phyloP scores from a whole-genome alignment of 2,797 vertebrate species.

The Fundulus diaphanus region DNA sequence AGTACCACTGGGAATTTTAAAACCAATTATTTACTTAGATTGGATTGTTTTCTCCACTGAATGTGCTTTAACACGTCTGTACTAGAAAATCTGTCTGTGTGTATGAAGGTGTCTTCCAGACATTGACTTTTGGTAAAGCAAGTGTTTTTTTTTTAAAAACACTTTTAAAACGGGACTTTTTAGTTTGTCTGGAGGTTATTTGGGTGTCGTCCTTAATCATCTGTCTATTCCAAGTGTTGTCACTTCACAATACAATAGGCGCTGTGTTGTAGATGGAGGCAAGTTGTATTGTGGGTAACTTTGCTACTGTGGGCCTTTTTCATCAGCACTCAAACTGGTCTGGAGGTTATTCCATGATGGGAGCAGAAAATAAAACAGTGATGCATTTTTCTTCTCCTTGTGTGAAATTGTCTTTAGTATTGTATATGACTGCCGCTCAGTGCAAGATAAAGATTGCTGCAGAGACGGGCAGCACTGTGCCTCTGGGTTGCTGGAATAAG shows the following conservation, averaged over 20 bases:
- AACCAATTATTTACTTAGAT: no score
- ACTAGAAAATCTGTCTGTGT: not conserved
- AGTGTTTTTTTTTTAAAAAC: not conserved
- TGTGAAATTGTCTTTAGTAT: conserved; percentile 51
- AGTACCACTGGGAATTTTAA: no score
- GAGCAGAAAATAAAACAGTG: conserved; percentile 17
- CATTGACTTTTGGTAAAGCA: not conserved
- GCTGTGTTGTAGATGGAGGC: not conserved
- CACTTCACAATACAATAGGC: not conserved
- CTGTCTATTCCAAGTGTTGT: not conserved
- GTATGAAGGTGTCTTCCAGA: not conserved
- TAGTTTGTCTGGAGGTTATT: not conserved
- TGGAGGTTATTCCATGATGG: conserved; percentile 36
- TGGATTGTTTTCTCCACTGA: not conserved
- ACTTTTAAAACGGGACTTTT: not conserved
- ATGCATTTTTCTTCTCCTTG: conserved; percentile 41
- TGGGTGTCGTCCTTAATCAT: not conserved
- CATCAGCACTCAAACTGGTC: conserved; percentile 17
- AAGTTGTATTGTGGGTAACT: not conserved
- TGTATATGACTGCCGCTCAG: conserved; percentile 48
- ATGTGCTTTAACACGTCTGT: not conserved
- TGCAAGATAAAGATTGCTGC: conserved; percentile 46
- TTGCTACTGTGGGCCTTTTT: not conserved
- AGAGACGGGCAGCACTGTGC: conserved; percentile 31
- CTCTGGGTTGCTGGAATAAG: conserved; percentile 64